phyloP scores from a whole-genome alignment of 2,888 invertebrate species.

The Eulithis prunata region DNA sequence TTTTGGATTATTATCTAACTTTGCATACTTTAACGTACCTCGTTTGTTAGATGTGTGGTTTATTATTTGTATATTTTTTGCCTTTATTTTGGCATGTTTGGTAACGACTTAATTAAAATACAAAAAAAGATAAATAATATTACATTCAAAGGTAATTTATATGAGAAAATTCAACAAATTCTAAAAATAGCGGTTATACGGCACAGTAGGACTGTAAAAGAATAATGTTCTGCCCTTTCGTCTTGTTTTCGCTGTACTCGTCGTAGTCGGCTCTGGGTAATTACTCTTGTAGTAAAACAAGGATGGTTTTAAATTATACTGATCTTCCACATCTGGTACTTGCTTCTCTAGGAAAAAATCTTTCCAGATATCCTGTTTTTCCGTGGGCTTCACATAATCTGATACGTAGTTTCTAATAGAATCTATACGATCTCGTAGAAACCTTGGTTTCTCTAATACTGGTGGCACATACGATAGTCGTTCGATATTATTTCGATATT shows the following conservation, averaged over 20 bases:
- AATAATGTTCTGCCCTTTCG: constrained; percentile 64
- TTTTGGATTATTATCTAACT: background rate
- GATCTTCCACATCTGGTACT: constrained; percentile 39
- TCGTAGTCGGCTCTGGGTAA: constrained; percentile 29
- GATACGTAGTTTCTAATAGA: constrained; percentile 53
- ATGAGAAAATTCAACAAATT: constrained; percentile 47
- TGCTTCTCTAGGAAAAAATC: constrained; percentile 33
- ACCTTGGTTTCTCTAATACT: constrained; percentile 45
- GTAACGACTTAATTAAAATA: background rate
- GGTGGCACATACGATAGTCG: constrained; percentile 41
- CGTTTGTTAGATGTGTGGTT: background rate
- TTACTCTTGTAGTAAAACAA: constrained; percentile 35
- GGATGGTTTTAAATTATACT: constrained; percentile 28
- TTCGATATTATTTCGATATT: constrained; percentile 40
- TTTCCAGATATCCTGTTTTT: constrained; percentile 24
- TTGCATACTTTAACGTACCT: background rate
- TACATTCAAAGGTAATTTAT: constrained; percentile 14
- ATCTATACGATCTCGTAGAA: constrained; percentile 54
- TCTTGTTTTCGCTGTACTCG: constrained; percentile 37
- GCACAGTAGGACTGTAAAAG: constrained; percentile 71
- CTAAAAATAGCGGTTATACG: constrained; percentile 65
- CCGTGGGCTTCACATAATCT: constrained; percentile 39
- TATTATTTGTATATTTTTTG: too few relatives aligned
- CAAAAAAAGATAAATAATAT: background rate
- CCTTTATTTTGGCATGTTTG: too few relatives aligned